Conservation (phyloP, 2,113 vertebrate genomes). For the Oplegnathus fasciatus region DNA sequence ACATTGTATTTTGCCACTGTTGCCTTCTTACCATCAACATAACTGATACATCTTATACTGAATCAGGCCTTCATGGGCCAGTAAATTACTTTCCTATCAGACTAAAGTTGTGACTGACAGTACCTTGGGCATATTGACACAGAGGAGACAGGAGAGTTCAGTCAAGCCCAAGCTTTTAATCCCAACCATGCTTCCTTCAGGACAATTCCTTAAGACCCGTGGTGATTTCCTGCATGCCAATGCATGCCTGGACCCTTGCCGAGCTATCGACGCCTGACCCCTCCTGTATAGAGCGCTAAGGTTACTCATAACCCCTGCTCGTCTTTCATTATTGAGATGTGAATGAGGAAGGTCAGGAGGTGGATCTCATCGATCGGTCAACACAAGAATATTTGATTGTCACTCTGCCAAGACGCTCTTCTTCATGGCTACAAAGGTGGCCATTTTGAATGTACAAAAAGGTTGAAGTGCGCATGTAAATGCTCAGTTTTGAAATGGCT, state of each 20-base stretch:
- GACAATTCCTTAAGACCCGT: slow-evolving; percentile 72
- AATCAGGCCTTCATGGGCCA: slow-evolving; percentile 55
- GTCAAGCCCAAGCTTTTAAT: slow-evolving; percentile 77
- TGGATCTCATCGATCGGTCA: slow-evolving; percentile 73
- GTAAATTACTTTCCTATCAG: slow-evolving; percentile 76
- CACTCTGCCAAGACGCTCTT: slow-evolving; percentile 63
- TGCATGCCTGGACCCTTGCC: slow-evolving; percentile 69
- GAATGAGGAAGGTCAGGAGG: slow-evolving; percentile 73
- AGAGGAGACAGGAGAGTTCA: slow-evolving; percentile 62
- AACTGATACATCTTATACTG: slow-evolving; percentile 49
- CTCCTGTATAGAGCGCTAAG: slow-evolving; percentile 54
- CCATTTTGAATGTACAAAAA: slow-evolving; percentile 51
- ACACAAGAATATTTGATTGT: slow-evolving; percentile 79
- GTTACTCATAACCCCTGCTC: slow-evolving; percentile 78
- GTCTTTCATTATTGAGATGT: slow-evolving; percentile 81
- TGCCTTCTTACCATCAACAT: background rate
- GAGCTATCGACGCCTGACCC: slow-evolving; percentile 70
- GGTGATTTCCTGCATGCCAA: slow-evolving; percentile 76
- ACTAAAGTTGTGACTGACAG: slow-evolving; percentile 65
- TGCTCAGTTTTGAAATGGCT: slow-evolving; percentile 13
- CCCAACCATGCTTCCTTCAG: slow-evolving; percentile 70
- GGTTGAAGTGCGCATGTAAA: slow-evolving; percentile 7
- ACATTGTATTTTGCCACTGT: background rate
- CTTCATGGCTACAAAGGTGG: slow-evolving; percentile 40
- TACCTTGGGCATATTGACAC: slow-evolving; percentile 71